Percentiles rank a stretch among this genome's conserved stretches.
These are phyloP conservation scores for Trichonephila clavipes DNA, from an alignment of 1,140 invertebrate genomes.

Conservation along the genomic window DNA sequence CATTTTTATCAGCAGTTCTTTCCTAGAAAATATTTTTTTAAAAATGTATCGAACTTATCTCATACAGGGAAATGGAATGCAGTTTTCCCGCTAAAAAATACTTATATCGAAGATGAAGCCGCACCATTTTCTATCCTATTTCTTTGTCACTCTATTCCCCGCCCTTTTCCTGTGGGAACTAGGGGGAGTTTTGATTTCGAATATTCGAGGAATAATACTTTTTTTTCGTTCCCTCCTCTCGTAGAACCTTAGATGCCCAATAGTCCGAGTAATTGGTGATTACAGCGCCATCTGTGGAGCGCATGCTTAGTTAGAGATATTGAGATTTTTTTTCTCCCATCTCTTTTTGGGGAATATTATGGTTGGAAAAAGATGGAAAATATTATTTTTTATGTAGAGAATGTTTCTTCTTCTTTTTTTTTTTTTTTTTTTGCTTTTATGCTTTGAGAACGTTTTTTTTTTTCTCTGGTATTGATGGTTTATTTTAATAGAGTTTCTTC, in stretches of 20 bases:
- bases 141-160: constrained; percentile 14
- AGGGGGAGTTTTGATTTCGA: constrained; percentile 4
- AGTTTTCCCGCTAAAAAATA: background rate
- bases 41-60: background rate
- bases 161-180: constrained; percentile 15
- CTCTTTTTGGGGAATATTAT: background rate
- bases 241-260: background rate
- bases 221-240: background rate
- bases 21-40: background rate
- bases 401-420: background rate
- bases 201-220: background rate
- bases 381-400: background rate
- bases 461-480: background rate
- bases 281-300: constrained; percentile 22
- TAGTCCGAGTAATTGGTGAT: constrained; percentile 20
- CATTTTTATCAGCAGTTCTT: background rate
- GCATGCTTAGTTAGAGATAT: constrained; percentile 6
- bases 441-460: background rate
- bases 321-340: background rate
- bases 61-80: background rate
- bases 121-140: constrained; percentile 17
- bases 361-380: background rate
- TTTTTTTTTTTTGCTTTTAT: background rate
- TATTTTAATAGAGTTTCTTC: background rate
- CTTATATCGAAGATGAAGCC: background rate